These are phyloP conservation scores for Xiphophorus maculatus DNA, from an alignment of 2,113 vertebrate genomes.

Conservation along the genomic window DNA sequence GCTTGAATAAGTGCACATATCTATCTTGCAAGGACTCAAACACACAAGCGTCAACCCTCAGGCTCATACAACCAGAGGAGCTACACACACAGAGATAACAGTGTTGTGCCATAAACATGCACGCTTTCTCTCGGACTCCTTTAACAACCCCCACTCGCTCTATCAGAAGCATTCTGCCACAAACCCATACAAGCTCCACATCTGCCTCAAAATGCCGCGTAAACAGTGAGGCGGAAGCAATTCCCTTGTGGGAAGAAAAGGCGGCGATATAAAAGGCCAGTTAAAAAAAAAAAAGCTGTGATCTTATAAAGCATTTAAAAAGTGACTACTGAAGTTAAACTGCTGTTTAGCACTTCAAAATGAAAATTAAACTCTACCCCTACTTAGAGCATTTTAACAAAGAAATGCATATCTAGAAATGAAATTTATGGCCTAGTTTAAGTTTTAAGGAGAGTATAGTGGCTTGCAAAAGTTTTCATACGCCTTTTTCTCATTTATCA, in stretches of 20 bases:
- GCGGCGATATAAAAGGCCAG: constrained; percentile 66
- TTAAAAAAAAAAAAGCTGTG: constrained; percentile 64
- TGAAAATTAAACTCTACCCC: constrained; percentile 18
- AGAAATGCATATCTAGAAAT: constrained; percentile 8
- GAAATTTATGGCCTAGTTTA: not conserved
- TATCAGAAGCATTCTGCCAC: constrained; percentile 39
- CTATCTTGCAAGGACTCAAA: constrained; percentile 14
- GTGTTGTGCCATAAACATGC: constrained; percentile 20
- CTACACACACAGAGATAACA: constrained; percentile 33
- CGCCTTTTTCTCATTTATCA: too few relatives aligned
- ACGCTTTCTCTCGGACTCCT: constrained; percentile 16
- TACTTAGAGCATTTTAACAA: constrained; percentile 15
- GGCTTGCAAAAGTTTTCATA: too few relatives aligned
- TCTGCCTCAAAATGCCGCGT: constrained; percentile 69
- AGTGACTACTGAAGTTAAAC: too few relatives aligned
- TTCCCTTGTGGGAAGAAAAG: constrained; percentile 61
- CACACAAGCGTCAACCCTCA: not conserved
- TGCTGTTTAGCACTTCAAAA: too few relatives aligned
- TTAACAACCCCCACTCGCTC: constrained; percentile 3
- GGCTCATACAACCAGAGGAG: not conserved
- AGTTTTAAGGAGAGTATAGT: not conserved
- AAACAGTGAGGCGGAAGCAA: constrained; percentile 66
- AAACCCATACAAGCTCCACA: constrained; percentile 44
- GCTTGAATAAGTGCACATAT: constrained; percentile 27
- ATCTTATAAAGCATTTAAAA: constrained; percentile 53